These are phyloP conservation scores for Rhizoglyphus robini DNA, from an alignment of 1,140 invertebrate genomes.

Conservation along the genomic window DNA sequence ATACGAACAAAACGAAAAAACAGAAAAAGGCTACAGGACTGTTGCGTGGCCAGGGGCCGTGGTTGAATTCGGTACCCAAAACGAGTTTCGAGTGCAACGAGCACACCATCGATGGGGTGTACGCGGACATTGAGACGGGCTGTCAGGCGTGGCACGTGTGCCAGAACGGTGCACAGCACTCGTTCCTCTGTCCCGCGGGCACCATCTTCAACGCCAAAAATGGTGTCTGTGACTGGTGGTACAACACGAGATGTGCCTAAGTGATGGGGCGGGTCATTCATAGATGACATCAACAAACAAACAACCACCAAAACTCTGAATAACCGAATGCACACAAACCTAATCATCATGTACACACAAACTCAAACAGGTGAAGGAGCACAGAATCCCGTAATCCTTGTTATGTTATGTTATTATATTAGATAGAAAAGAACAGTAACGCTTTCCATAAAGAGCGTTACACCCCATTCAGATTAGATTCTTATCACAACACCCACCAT, in stretches of 20 bases:
- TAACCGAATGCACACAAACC: too few species aligned
- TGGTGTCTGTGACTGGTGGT: conserved; percentile 43
- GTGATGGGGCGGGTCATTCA: too few species aligned
- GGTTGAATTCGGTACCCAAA: conserved; percentile 37
- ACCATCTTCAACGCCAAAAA: conserved; percentile 40
- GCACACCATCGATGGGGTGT: conserved; percentile 51
- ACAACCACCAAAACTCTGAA: not conserved
- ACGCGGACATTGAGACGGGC: conserved; percentile 73
- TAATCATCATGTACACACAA: too few species aligned
- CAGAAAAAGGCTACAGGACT: not conserved
- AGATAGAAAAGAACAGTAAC: too few species aligned
- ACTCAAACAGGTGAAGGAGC: too few species aligned
- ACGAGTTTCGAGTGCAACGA: conserved; percentile 73
- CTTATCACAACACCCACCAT: too few species aligned
- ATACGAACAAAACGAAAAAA: too few species aligned
- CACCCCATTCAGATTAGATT: too few species aligned
- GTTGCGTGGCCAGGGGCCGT: not conserved
- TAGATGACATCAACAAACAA: not conserved
- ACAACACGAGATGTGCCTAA: conserved; percentile 38
- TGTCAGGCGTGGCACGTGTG: conserved; percentile 56
- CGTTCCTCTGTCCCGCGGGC: conserved; percentile 41
- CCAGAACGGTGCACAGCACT: conserved; percentile 16
- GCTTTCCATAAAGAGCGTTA: too few species aligned
- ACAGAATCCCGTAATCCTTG: too few species aligned
- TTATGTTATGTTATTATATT: too few species aligned